Evolutionary conservation across 2,888 invertebrate genomes (phyloP), one percentile per base, ranked within the genome.

Genomic region (Scaptomyza tumidula): DNA sequence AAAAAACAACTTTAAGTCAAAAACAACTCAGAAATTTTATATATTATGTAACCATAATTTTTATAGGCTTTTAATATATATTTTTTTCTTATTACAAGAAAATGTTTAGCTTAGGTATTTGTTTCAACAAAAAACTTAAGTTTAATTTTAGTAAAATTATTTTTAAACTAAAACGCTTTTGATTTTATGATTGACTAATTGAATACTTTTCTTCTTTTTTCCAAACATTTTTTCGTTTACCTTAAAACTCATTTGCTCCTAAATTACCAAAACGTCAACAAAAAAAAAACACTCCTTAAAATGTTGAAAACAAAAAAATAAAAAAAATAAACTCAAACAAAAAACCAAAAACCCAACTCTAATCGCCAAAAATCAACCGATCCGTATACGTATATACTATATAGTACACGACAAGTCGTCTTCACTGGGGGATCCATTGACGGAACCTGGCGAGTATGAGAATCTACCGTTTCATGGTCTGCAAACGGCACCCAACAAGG

Each of bases 391-490:
- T 60, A 65, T 70, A 45, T 46, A 45, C 71, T 66, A 80, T 83
- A 82, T 85, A 92, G 92, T 92, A 90, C 91, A 92, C 91, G 92
- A 90, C 90, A 92, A 92, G 89, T 92, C 92, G 84, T 92, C 92
- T 91, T 91, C 91, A 91, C 90, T 92, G 91, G 89, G 89, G 94
- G 95, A 94, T 94, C 95, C 94, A 93, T 94, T 95, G 92, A 95
- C 95, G 93, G 97, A 97, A 92, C 95, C 95, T 92, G 96, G 96
- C 86, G 97, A 96, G 92, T 98, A 98, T 94, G 98, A 98, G 93
- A 98, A 98, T 93, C 95, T 98, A 90, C 98, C 98, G 91, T 98
- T 98, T 95, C 98, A 98, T 93, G 97, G 97, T 89, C 95, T 98
- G 91, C 97, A 97, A 93, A 96, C 97, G 93, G 97, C 97, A 91